A percentile compares a stretch with the other conserved stretches of the same genome.
Conservation (phyloP, 2,113 vertebrate genomes). For the Chiloscyllium plagiosum region DNA sequence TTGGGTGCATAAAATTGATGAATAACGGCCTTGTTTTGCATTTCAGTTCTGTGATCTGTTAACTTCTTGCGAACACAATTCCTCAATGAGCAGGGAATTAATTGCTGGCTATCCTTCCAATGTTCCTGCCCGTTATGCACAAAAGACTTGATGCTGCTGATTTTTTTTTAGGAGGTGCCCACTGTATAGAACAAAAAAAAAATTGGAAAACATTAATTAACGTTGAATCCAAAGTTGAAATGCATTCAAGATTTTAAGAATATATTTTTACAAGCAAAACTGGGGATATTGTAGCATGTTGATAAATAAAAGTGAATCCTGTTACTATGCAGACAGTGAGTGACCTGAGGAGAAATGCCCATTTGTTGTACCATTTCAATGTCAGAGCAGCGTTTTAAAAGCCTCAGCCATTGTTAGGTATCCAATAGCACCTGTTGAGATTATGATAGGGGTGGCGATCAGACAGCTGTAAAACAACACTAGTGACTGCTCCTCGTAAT, state of each 20-base stretch:
- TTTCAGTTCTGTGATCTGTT: constrained; percentile 48
- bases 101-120: constrained; percentile 40
- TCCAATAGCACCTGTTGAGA: constrained; percentile 81
- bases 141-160: background rate
- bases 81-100: constrained; percentile 45
- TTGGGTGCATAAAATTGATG: constrained; percentile 51
- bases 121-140: constrained; percentile 36
- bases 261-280: constrained; percentile 79
- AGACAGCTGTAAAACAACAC: constrained; percentile 67
- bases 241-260: constrained; percentile 56
- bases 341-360: constrained; percentile 66
- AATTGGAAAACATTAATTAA: constrained; percentile 58
- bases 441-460: constrained; percentile 51
- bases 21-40: constrained; percentile 48
- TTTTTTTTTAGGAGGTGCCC: no score
- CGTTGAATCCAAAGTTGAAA: constrained; percentile 46
- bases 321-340: constrained; percentile 60
- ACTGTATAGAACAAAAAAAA: constrained; percentile 35
- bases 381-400: constrained; percentile 85
- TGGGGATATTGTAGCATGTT: constrained; percentile 68
- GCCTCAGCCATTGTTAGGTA: constrained; percentile 72
- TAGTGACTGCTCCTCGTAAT: constrained; percentile 42
- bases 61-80: constrained; percentile 47
- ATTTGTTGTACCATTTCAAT: constrained; percentile 84
- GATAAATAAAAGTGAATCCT: constrained; percentile 88